These are phyloP conservation scores for Limanda limanda DNA, from an alignment of 2,113 vertebrate species.

Conservation along the genomic window DNA sequence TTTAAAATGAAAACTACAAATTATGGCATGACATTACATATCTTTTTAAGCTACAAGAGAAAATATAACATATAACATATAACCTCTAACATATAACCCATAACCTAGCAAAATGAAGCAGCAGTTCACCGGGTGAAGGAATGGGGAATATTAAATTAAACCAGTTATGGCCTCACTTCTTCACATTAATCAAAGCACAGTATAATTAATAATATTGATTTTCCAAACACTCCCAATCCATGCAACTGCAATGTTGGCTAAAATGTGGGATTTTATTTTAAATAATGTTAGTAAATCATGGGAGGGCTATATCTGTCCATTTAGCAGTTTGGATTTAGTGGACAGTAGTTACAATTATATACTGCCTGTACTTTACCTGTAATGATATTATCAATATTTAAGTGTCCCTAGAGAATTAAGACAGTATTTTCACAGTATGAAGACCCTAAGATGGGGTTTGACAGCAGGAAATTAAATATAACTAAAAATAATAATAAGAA, in stretches of 20 bases:
- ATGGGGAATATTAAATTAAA: too few species aligned
- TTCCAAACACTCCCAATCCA: background rate
- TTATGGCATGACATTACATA: too few species aligned
- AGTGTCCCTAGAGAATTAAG: conserved; percentile 1
- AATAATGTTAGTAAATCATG: background rate
- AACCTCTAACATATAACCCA: too few species aligned
- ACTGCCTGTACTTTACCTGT: background rate
- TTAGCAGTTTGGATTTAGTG: background rate
- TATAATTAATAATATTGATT: background rate
- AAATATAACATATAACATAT: too few species aligned
- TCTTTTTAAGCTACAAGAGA: too few species aligned
- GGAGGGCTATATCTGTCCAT: background rate
- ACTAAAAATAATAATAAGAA: too few species aligned
- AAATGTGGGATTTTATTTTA: background rate
- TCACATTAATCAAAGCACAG: background rate
- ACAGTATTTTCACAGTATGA: background rate
- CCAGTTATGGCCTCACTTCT: background rate
- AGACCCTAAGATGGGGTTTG: background rate
- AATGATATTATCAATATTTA: conserved; percentile 4
- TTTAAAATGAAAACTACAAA: too few species aligned
- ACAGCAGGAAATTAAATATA: background rate
- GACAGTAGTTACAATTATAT: conserved; percentile 4
- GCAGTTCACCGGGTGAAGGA: too few species aligned
- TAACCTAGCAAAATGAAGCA: too few species aligned
- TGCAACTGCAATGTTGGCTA: background rate